Evolutionary conservation across 1,140 invertebrate genomes (phyloP).

Genomic region (Platorchestia sp.): DNA sequence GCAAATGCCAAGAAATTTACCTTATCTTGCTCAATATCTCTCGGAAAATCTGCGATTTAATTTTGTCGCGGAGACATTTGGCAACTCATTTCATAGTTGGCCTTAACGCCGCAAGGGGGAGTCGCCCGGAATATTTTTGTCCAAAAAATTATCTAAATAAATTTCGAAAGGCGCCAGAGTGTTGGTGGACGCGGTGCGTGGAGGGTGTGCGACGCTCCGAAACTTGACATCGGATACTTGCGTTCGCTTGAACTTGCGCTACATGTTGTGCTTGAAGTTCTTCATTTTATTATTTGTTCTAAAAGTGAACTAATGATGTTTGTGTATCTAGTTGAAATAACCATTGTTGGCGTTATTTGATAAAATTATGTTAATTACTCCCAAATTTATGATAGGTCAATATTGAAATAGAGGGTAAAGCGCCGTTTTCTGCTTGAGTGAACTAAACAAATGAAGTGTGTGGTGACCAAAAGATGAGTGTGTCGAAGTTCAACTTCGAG

Average conservation of each 20-base stretch:
- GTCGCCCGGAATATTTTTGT: constrained; percentile 67
- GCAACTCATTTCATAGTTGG: constrained; percentile 55
- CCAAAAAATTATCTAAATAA: constrained; percentile 68
- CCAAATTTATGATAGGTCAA: neutral
- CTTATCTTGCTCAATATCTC: neutral
- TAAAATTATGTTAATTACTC: constrained; percentile 28
- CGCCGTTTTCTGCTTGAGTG: neutral
- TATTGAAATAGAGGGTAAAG: neutral
- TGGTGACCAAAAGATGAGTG: constrained; percentile 21
- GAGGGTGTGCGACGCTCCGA: constrained; percentile 58
- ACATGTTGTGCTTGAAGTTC: constrained; percentile 5
- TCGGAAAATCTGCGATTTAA: constrained; percentile 21
- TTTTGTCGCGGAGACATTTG: constrained; percentile 29
- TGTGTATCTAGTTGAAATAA: neutral
- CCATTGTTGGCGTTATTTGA: neutral
- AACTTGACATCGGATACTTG: neutral
- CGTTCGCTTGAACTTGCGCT: neutral
- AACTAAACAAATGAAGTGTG: neutral
- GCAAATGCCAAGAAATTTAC: neutral
- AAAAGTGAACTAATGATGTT: neutral
- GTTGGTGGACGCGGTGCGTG: constrained; percentile 65
- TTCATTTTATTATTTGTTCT: neutral
- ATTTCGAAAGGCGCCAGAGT: constrained; percentile 68
- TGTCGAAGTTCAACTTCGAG: neutral
- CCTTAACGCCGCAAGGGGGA: constrained; percentile 61